phyloP scores from a whole-genome alignment of 2,888 invertebrate species.

The Dastarcus helophoroides region DNA sequence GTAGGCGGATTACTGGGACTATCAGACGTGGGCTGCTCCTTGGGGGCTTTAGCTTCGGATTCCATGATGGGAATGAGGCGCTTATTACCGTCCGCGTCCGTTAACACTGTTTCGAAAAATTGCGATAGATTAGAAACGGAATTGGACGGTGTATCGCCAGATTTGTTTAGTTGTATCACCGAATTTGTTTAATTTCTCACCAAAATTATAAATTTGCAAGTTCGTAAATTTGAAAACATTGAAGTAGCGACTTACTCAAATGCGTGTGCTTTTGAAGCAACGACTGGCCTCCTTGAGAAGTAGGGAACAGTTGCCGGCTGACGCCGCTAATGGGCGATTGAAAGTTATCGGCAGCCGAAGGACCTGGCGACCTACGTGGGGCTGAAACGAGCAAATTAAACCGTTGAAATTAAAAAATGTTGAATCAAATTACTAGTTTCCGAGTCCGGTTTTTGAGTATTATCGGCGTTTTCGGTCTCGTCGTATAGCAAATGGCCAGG shows the following conservation, averaged over 20 bases:
- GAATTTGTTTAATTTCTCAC: slow-evolving; percentile 4
- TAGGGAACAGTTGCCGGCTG: slow-evolving; percentile 28
- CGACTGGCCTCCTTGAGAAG: slow-evolving; percentile 39
- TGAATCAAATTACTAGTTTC: too few species aligned
- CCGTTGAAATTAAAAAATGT: slow-evolving; percentile 1
- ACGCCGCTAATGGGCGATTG: slow-evolving; percentile 45
- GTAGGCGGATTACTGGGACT: slow-evolving; percentile 15
- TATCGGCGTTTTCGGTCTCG: slow-evolving; percentile 8
- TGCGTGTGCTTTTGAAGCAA: slow-evolving; percentile 20
- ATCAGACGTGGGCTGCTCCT: slow-evolving; percentile 8
- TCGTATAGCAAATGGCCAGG: slow-evolving; percentile 38
- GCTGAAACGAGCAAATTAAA: background rate
- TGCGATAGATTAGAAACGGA: too few species aligned
- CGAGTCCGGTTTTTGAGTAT: too few species aligned
- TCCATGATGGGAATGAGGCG: slow-evolving; percentile 28
- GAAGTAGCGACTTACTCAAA: slow-evolving; percentile 23
- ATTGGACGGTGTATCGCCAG: too few species aligned
- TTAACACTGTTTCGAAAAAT: too few species aligned
- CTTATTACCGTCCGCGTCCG: slow-evolving; percentile 29
- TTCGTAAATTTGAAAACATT: too few species aligned
- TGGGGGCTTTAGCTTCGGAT: too few species aligned
- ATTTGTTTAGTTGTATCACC: too few species aligned
- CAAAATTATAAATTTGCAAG: too few species aligned
- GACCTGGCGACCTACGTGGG: slow-evolving; percentile 15
- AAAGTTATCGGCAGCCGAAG: slow-evolving; percentile 51